Conservation (phyloP, 2,113 vertebrate genomes). For the Coturnix japonica region DNA sequence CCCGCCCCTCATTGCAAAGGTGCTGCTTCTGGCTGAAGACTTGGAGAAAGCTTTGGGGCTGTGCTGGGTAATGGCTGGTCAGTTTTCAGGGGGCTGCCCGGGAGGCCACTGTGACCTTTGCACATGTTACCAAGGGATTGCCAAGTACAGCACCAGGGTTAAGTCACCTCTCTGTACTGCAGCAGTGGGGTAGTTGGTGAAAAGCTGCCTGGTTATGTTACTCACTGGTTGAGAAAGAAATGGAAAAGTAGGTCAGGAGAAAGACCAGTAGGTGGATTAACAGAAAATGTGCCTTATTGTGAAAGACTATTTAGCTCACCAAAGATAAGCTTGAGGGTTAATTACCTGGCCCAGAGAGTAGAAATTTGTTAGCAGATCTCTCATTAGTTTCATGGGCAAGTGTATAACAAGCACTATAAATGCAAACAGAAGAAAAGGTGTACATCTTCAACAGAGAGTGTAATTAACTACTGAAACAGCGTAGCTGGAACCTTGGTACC, state of each 20-base stretch:
- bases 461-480: not conserved
- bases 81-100: not conserved
- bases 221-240: not conserved
- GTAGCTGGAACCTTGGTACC: not conserved
- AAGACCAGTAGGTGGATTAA: not conserved
- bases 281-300: not conserved
- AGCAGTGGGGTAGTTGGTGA: not conserved
- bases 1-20: not conserved
- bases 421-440: not conserved
- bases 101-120: not conserved
- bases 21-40: not conserved
- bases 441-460: not conserved
- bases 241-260: not conserved
- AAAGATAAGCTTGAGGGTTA: not conserved
- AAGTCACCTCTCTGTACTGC: not conserved
- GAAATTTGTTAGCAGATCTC: not conserved
- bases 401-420: not conserved
- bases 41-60: not conserved
- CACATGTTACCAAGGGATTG: rapidly evolving
- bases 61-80: not conserved
- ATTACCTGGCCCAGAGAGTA: not conserved
- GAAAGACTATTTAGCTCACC: not conserved
- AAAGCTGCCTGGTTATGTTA: not conserved
- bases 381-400: not conserved
- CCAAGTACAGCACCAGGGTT: not conserved